Conservation (phyloP, 2,797 vertebrate species). For the Alcedo atthis region DNA sequence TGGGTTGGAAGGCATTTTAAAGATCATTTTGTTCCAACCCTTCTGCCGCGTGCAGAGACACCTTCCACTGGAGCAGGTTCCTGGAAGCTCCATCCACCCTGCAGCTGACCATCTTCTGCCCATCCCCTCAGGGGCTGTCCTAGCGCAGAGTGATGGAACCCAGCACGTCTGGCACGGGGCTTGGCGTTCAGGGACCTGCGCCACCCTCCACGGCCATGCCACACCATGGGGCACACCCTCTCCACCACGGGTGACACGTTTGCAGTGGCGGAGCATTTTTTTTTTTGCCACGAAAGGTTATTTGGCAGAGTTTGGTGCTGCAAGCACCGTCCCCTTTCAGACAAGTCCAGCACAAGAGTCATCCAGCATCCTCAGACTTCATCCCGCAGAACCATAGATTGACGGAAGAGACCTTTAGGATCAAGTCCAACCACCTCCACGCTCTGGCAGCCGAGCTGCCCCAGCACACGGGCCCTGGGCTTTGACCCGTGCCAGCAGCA, state of each 20-base stretch:
- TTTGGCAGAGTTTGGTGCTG: background rate
- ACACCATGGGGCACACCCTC: background rate
- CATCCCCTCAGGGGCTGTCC: background rate
- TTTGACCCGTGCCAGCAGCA: background rate
- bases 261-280: background rate
- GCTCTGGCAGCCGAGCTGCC: rapidly evolving
- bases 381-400: background rate
- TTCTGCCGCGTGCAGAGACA: background rate
- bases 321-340: background rate
- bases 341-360: rapidly evolving
- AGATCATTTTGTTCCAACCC: background rate
- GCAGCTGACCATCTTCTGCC: background rate
- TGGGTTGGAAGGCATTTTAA: background rate
- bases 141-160: background rate
- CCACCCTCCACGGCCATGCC: rapidly evolving
- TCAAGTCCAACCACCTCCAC: background rate
- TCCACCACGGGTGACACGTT: rapidly evolving
- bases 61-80: background rate
- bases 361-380: background rate
- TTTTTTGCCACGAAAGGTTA: background rate
- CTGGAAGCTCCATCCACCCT: background rate
- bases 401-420: background rate
- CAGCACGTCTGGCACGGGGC: rapidly evolving
- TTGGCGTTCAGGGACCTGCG: rapidly evolving
- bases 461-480: background rate